Base-by-base conservation (phyloP, 2,797 vertebrate genomes). In the Amazona finschi region DNA sequence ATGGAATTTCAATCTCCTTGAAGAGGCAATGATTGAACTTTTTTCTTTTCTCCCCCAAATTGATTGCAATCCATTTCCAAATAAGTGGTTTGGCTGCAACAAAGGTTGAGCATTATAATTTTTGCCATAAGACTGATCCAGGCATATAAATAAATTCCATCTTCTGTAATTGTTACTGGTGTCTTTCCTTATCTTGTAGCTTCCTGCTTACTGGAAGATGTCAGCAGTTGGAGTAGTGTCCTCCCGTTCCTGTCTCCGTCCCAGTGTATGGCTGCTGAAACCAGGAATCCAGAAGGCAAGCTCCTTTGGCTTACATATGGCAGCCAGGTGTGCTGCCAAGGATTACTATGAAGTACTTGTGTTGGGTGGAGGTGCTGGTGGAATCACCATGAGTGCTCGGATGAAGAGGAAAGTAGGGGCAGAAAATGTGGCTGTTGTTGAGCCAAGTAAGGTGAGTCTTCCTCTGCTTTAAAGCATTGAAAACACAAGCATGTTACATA, bases 401-500 rank as follows among this genome's bases (percentile, higher is more conserved):
- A 98, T 99, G 99, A 99, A 99, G 97, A 98, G 98, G 94, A 98
- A 97, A 92, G 90, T 99, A 25, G 99, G 99, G 15, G 98, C 98
- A 11, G 98, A 95, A 78, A 99, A 99, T 0, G 99, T 99, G 94
- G 99, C 99, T 27, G 96, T 99, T 3, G 98, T 99, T 90, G 99
- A 99, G 95, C 99, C 99, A n/a, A 99, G 98, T 9, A 97, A 99
- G 98, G 99, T 98, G 94, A 89, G 79, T 38, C 24, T 62, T 33
- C 31, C 53, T 47, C 1, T 1, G 47, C 53, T 65, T 28, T 39
- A 53, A 55, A 78, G 39, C 49, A 12, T 8, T 60, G 22, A 33
- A 36, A 77, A 60, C 28, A 3, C 15, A 44, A 90, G 8, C 2
- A 2, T 65, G 87, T 81, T n/a, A 30, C 14, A 1, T 24, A 3